phyloP scores from a whole-genome alignment of 2,113 vertebrate genomes.

The Cyprichromis sp. region DNA sequence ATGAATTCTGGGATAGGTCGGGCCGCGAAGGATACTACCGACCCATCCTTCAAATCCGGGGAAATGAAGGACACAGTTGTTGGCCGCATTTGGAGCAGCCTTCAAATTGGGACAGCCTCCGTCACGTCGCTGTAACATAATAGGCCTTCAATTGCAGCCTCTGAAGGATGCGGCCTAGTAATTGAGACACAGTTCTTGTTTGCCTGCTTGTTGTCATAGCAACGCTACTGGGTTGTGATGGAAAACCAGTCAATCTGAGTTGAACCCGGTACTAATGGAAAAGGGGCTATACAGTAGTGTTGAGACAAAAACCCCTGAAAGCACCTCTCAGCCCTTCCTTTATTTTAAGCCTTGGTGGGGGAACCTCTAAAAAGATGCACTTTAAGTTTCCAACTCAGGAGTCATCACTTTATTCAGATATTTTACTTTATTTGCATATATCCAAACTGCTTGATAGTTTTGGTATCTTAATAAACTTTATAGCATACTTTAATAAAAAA shows the following conservation, averaged over 20 bases:
- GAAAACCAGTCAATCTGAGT: not conserved
- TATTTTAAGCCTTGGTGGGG: not conserved
- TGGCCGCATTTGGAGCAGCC: not conserved
- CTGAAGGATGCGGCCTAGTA: not conserved
- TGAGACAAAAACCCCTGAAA: not conserved
- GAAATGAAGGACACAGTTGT: not conserved
- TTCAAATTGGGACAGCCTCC: rapidly evolving
- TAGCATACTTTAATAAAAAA: not conserved
- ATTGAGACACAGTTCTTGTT: not conserved
- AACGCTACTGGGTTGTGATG: not conserved
- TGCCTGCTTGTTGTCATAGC: too few species aligned
- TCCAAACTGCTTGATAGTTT: not conserved
- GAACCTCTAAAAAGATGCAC: not conserved
- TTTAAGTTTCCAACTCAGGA: not conserved
- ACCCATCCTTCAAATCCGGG: not conserved
- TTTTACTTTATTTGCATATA: not conserved
- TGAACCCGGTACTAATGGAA: not conserved
- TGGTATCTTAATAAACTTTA: not conserved
- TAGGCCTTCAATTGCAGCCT: rapidly evolving
- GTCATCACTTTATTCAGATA: not conserved
- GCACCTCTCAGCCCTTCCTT: rapidly evolving
- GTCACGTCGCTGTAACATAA: rapidly evolving
- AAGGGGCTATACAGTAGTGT: not conserved
- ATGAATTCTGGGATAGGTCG: not conserved
- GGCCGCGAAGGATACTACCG: rapidly evolving